A percentile compares a stretch with the other conserved stretches of the same genome.
Evolutionary conservation across 2,113 vertebrate species (phyloP).

Genomic region (Osmerus eperlanus): DNA sequence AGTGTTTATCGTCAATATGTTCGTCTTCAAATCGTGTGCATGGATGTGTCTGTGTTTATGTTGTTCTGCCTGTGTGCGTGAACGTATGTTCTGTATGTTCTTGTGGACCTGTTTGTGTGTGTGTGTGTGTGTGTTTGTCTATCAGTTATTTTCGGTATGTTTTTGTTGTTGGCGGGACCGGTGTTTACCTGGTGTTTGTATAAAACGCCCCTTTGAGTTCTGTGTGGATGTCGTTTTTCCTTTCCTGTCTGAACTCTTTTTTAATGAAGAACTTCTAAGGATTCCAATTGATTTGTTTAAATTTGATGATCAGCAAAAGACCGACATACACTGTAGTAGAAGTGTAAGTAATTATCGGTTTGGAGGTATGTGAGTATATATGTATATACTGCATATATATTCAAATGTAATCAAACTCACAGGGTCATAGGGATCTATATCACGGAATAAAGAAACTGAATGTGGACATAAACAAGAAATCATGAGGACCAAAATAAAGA

Average conservation of each 20-base stretch:
- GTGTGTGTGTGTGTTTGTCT: constrained; percentile 21
- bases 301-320: constrained; percentile 8
- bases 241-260: constrained; percentile 25
- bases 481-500: too few relatives aligned
- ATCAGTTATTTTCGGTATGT: constrained; percentile 18
- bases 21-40: too few relatives aligned
- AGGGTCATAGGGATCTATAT: too few relatives aligned
- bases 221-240: constrained; percentile 35
- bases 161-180: constrained; percentile 15
- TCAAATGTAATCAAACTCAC: too few relatives aligned
- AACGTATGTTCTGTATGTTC: constrained; percentile 12
- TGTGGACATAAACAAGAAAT: too few relatives aligned
- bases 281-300: too few relatives aligned
- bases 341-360: too few relatives aligned
- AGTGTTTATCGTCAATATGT: too few relatives aligned
- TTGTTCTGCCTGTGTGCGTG: neutral
- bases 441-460: too few relatives aligned
- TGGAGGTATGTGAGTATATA: too few relatives aligned
- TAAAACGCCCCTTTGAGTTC: constrained; percentile 32
- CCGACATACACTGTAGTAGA: too few relatives aligned
- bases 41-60: constrained; percentile 3
- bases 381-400: too few relatives aligned
- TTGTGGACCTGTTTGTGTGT: constrained; percentile 7
- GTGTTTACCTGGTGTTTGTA: constrained; percentile 6
- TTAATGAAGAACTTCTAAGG: neutral